These are phyloP conservation scores for Cordilura impudica DNA, from an alignment of 2,888 invertebrate genomes.

Conservation along the genomic window DNA sequence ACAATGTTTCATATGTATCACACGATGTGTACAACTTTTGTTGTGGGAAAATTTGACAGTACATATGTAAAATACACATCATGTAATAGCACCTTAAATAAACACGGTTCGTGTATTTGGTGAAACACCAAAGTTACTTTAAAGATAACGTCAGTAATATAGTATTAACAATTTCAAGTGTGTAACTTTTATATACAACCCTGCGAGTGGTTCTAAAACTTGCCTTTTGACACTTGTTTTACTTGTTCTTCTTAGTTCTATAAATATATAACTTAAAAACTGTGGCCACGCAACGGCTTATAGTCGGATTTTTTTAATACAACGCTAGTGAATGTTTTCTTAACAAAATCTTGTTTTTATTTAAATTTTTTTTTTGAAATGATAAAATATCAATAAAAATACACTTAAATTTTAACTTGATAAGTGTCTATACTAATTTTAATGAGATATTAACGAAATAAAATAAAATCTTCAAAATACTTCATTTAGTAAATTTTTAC, in stretches of 20 bases:
- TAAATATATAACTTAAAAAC: not conserved
- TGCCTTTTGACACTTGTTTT: slow-evolving; percentile 34
- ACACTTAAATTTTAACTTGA: not conserved
- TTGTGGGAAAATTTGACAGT: too few relatives aligned
- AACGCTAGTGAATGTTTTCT: slow-evolving; percentile 3
- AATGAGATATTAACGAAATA: not conserved
- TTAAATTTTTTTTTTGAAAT: not conserved
- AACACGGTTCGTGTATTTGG: too few relatives aligned
- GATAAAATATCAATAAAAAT: not conserved
- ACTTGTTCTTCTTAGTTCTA: not conserved
- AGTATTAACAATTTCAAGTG: too few relatives aligned
- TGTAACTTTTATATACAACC: too few relatives aligned
- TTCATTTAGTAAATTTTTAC: not conserved
- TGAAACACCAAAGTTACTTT: too few relatives aligned
- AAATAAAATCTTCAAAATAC: not conserved
- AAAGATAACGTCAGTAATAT: too few relatives aligned
- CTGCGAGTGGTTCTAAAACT: too few relatives aligned
- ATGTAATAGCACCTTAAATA: too few relatives aligned
- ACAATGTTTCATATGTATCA: too few relatives aligned
- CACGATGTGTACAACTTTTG: too few relatives aligned
- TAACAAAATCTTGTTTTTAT: not conserved
- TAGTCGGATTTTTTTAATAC: not conserved
- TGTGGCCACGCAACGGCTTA: not conserved
- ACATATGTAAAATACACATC: too few relatives aligned
- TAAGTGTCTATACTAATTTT: slow-evolving; percentile 28